Base-by-base conservation (phyloP, 2,888 invertebrate species). In the Balanococcus diminutus region DNA sequence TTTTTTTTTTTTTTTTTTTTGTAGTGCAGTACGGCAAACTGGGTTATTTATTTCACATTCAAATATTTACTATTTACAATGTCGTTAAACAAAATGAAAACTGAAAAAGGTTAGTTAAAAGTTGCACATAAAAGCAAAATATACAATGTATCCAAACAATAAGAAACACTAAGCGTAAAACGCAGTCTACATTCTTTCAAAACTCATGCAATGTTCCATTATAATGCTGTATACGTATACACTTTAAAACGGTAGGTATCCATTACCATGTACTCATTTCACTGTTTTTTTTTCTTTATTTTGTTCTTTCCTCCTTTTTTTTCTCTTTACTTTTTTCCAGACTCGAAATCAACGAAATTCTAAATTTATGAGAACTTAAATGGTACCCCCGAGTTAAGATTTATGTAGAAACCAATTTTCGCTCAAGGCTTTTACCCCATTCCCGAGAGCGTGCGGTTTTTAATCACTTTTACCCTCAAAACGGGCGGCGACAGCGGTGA, bases 81-180 rank as follows among this genome's bases (percentile, higher is more conserved):
- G 75, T 32, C 32, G 75, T 79, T 79, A 36, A 79, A 79, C 75
- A 79, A 79, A 79, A 79, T 14, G 75, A 36, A 79, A 79, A 79
- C 75, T 22, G 75, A 79, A 79, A 79, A 79, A 79, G 75, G 75
- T 79, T 79, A 79, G 75, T 79, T 79, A 79, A 79, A 79, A 79
- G 32, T 79, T 67, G 67, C 75, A 79, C 75, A 79, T 79, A 79
- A 79, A 79, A 79, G 75, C 32, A 79, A 79, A 79, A 36, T 36
- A 36, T 36, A 79, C 75, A 36, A 36, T 79, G 75, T 79, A 79
- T 36, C 36, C 75, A 36, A 79, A 79, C 75, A 79, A 79, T 79
- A 79, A 79, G 75, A 79, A 79, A 79, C 36, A 79, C 75, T 79
- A 19, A 79, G 75, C 75, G 75, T 79, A 79, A 79, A 79, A 79